Evolutionary conservation across 2,113 vertebrate species (phyloP).

Genomic region (Microcebus murinus): DNA sequence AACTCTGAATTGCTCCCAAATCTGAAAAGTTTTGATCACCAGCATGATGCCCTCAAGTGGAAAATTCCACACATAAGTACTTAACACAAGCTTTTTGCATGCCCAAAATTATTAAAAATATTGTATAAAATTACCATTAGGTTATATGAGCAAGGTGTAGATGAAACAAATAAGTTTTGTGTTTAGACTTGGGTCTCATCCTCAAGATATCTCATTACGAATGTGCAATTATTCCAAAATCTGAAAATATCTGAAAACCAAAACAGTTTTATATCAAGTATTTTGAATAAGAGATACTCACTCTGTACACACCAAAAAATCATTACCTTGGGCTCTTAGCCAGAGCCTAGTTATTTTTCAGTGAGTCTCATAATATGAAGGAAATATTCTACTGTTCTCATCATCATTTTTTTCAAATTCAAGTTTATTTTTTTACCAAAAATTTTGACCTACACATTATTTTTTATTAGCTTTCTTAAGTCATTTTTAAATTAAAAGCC

Average conservation of each 20-base stretch:
- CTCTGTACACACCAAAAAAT: not conserved
- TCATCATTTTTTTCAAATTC: not conserved
- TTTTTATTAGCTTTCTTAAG: not conserved
- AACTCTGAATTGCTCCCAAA: not conserved
- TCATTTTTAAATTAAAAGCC: not conserved
- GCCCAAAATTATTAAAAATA: not conserved
- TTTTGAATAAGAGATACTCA: not conserved
- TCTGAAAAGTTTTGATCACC: not conserved
- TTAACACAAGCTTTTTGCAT: not conserved
- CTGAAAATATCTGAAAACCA: not conserved
- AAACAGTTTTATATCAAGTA: not conserved
- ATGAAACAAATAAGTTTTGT: not conserved
- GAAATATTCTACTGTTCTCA: not conserved
- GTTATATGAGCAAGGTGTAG: not conserved
- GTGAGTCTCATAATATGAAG: not conserved
- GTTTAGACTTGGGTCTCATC: not conserved
- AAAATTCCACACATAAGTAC: not conserved
- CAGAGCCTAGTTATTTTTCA: not conserved
- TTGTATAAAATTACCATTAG: not conserved
- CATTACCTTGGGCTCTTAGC: not conserved
- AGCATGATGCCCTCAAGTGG: not conserved
- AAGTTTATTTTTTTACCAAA: conserved; percentile 22
- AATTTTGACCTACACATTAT: not conserved
- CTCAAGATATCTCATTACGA: not conserved
- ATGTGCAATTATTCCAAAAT: not conserved